Conservation (phyloP, 1,140 invertebrate species). For the Yoshiicerus persimilis region DNA sequence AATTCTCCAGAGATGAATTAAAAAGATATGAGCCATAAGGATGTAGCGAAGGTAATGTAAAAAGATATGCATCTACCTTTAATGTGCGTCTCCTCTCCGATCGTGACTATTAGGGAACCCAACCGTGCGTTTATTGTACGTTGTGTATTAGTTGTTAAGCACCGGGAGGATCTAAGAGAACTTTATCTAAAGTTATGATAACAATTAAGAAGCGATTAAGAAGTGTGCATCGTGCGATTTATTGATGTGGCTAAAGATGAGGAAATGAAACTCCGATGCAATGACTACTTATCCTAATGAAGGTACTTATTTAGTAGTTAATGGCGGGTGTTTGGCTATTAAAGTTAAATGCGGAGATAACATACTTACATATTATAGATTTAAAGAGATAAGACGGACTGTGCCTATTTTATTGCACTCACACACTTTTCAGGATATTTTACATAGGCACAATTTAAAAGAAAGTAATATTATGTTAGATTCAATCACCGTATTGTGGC, state of each 20-base stretch:
- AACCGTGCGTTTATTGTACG: no score
- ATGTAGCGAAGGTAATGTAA: neutral
- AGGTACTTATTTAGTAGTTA: slow-evolving; percentile 1
- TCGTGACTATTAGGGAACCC: no score
- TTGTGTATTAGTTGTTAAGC: neutral
- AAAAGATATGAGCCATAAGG: neutral
- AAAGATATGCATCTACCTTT: neutral
- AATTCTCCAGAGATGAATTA: neutral
- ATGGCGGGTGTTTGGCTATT: slow-evolving; percentile 11
- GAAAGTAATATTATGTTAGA: no score
- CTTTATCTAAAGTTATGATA: slow-evolving; percentile 18
- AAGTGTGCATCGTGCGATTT: slow-evolving; percentile 4
- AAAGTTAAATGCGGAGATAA: neutral
- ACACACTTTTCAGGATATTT: no score
- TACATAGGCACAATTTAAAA: neutral
- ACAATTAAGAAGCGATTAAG: slow-evolving; percentile 22
- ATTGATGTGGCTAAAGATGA: neutral
- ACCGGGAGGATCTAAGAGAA: neutral
- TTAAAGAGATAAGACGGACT: neutral
- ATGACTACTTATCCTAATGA: slow-evolving; percentile 18
- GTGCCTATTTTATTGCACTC: neutral
- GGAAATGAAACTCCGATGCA: neutral
- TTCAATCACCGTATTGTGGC: no score
- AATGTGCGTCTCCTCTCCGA: neutral
- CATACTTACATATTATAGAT: neutral